phyloP scores from a whole-genome alignment of 2,113 vertebrate species.

The Poecilia latipinna region DNA sequence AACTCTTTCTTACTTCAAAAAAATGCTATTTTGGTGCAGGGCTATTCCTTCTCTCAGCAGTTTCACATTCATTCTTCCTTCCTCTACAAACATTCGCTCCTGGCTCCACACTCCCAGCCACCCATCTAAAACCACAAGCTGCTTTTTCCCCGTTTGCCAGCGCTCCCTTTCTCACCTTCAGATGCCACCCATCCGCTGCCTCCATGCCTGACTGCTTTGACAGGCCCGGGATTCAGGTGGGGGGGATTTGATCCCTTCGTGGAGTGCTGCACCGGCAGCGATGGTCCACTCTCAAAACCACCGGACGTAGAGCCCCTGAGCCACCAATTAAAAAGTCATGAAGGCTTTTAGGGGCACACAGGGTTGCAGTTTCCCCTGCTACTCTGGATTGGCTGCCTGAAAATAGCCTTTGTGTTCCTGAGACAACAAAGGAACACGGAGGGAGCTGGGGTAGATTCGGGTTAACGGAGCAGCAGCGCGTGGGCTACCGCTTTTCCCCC shows the following conservation, averaged over 20 bases:
- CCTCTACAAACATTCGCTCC: slow-evolving; percentile 60
- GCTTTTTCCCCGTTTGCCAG: slow-evolving; percentile 63
- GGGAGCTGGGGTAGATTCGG: slow-evolving; percentile 45
- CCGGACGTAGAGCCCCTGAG: slow-evolving; percentile 71
- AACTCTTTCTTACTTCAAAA: slow-evolving; percentile 67
- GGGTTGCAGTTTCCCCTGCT: slow-evolving; percentile 60
- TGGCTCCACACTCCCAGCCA: slow-evolving; percentile 45
- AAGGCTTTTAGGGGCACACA: slow-evolving; percentile 79
- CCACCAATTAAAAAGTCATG: slow-evolving; percentile 84
- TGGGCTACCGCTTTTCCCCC: slow-evolving; percentile 55
- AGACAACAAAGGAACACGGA: slow-evolving; percentile 72
- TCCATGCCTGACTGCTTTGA: slow-evolving; percentile 76
- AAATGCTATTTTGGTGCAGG: slow-evolving; percentile 63
- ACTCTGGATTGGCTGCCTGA: slow-evolving; percentile 75
- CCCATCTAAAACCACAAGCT: slow-evolving; percentile 54
- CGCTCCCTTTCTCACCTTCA: slow-evolving; percentile 61
- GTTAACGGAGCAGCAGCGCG: slow-evolving; percentile 66
- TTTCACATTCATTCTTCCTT: slow-evolving; percentile 60
- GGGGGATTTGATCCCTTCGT: slow-evolving; percentile 70
- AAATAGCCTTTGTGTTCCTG: slow-evolving; percentile 84
- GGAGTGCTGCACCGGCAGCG: slow-evolving; percentile 47
- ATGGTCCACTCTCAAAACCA: slow-evolving; percentile 70
- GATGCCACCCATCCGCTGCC: slow-evolving; percentile 67
- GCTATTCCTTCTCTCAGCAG: slow-evolving; percentile 63
- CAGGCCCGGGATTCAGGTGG: slow-evolving; percentile 51